A percentile compares a stretch with the other conserved stretches of the same genome.
phyloP scores from a whole-genome alignment of 2,888 invertebrate genomes.

The Microctonus hyperodae region DNA sequence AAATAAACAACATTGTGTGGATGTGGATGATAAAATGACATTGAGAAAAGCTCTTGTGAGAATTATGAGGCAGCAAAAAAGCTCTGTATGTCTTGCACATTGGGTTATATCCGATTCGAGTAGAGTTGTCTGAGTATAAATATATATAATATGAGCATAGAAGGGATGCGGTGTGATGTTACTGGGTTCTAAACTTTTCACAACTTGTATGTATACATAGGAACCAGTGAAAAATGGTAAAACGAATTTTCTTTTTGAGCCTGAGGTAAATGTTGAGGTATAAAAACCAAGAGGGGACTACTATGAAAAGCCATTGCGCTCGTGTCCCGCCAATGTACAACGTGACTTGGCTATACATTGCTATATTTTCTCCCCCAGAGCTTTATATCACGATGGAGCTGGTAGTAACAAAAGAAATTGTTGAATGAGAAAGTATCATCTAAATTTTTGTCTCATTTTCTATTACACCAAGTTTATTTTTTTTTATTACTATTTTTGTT shows the following conservation, averaged over 20 bases:
- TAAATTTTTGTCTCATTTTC: constrained; percentile 24
- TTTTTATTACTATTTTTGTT: too few species aligned
- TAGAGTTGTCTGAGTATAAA: neutral
- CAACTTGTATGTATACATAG: constrained; percentile 11
- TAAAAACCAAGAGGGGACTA: neutral
- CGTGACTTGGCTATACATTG: constrained; percentile 2
- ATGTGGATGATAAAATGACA: constrained; percentile 28
- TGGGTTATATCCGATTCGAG: neutral
- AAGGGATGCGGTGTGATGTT: neutral
- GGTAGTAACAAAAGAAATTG: constrained; percentile 10
- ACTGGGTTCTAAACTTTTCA: neutral
- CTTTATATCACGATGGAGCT: neutral
- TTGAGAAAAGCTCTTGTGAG: constrained; percentile 49
- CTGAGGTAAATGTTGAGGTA: neutral
- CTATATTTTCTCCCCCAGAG: constrained; percentile 23
- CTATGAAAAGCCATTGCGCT: neutral
- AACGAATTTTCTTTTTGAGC: constrained; percentile 46
- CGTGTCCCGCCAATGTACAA: neutral
- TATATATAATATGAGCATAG: neutral
- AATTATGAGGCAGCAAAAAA: constrained; percentile 54
- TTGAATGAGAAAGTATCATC: neutral
- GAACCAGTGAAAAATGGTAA: constrained; percentile 44
- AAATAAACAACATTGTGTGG: neutral
- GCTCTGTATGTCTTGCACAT: constrained; percentile 44
- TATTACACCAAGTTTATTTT: constrained; percentile 26